phyloP scores from a whole-genome alignment of 2,113 vertebrate genomes.

The Seriola aureovittata region DNA sequence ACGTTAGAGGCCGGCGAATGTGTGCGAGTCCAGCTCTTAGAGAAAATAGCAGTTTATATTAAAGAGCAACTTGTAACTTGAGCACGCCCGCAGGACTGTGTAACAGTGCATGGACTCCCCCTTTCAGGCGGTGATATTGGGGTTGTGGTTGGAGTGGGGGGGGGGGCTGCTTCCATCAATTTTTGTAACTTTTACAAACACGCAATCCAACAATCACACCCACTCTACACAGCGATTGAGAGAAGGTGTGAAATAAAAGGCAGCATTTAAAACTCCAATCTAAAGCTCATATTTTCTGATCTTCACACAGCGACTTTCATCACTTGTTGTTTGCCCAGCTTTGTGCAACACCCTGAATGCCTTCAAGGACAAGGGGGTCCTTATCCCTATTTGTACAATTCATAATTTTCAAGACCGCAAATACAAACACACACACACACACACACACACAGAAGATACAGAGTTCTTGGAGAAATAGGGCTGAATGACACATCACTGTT shows the following conservation, averaged over 20 bases:
- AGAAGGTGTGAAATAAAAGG: background rate
- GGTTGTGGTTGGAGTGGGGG: too few relatives aligned
- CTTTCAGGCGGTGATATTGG: too few relatives aligned
- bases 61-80: background rate
- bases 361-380: background rate
- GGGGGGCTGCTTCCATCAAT: too few relatives aligned
- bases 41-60: too few relatives aligned
- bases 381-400: too few relatives aligned
- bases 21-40: background rate
- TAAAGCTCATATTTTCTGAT: background rate
- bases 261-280: background rate
- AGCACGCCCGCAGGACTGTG: background rate
- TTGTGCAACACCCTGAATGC: too few relatives aligned
- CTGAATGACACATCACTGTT: too few relatives aligned
- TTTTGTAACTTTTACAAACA: background rate
- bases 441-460: background rate
- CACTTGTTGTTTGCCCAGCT: background rate
- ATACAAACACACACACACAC: background rate
- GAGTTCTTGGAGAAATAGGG: too few relatives aligned
- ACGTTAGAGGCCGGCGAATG: background rate
- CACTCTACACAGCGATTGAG: too few relatives aligned
- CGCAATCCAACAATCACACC: too few relatives aligned
- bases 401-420: background rate
- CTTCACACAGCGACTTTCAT: background rate
- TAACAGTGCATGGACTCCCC: too few relatives aligned